Evolutionary conservation across 2,888 invertebrate genomes (phyloP).

Genomic region (Acrobeloides nanus): DNA sequence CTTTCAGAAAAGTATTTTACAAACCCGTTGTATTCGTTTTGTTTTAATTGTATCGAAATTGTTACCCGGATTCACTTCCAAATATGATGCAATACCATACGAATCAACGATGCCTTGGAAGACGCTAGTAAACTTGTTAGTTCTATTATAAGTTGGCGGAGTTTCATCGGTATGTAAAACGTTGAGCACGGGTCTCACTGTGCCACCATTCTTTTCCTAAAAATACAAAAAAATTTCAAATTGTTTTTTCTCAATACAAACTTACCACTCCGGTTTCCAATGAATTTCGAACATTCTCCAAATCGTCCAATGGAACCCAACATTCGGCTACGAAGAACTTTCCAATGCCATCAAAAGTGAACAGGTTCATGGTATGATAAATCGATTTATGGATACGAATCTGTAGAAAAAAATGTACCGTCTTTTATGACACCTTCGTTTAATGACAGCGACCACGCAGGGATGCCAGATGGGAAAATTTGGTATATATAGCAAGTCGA

Average conservation of each 20-base stretch:
- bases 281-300: constrained; percentile 84
- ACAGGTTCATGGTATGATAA: constrained; percentile 91
- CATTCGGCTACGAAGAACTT: constrained; percentile 98
- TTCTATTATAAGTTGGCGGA: constrained; percentile 93
- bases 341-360: constrained; percentile 98
- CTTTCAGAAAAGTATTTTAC: too few species aligned
- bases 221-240: constrained; percentile 12
- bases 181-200: constrained; percentile 89
- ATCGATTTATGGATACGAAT: constrained; percentile 97
- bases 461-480: too few species aligned
- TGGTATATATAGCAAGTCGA: too few species aligned
- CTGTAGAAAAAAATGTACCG: constrained; percentile 13
- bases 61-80: constrained; percentile 89
- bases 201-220: constrained; percentile 66
- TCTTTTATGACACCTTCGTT: too few species aligned
- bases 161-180: constrained; percentile 78
- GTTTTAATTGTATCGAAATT: neutral
- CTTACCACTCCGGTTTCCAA: constrained; percentile 74
- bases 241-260: constrained; percentile 67
- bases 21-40: too few species aligned
- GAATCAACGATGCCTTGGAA: constrained; percentile 92
- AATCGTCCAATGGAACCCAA: constrained; percentile 80
- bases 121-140: constrained; percentile 82
- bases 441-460: too few species aligned
- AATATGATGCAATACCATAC: constrained; percentile 87